Percentiles rank a stretch among this genome's conserved stretches.
Conservation (phyloP, 2,888 invertebrate genomes). For the Emmelina monodactyla region DNA sequence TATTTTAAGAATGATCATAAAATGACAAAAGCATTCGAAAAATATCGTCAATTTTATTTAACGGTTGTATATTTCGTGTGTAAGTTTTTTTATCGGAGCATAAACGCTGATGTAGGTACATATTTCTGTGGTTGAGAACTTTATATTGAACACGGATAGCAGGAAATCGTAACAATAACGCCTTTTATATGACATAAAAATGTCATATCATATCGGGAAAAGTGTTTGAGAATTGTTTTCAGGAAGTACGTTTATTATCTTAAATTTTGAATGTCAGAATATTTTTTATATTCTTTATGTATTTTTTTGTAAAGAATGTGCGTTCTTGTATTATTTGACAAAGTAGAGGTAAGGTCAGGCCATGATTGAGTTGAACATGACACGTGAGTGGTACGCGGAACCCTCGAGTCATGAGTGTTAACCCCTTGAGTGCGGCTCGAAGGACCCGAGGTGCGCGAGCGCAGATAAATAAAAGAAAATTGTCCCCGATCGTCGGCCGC, state of each 20-base stretch:
- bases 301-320: too few species aligned
- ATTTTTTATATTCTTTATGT: too few species aligned
- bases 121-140: background rate
- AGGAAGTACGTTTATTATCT: too few species aligned
- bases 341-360: too few species aligned
- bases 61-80: slow-evolving; percentile 23
- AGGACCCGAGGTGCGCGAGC: slow-evolving; percentile 32
- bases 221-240: too few species aligned
- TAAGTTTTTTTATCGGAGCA: slow-evolving; percentile 17
- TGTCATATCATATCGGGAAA: too few species aligned
- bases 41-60: slow-evolving; percentile 26
- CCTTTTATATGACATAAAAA: too few species aligned
- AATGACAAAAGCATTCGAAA: slow-evolving; percentile 26
- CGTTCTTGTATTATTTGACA: too few species aligned
- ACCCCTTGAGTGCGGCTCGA: slow-evolving; percentile 8
- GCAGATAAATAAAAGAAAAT: slow-evolving; percentile 55
- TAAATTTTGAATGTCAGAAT: too few species aligned
- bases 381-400: slow-evolving; percentile 1
- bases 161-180: background rate
- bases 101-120: slow-evolving; percentile 9
- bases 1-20: slow-evolving; percentile 30
- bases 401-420: slow-evolving; percentile 14
- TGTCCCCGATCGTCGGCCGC: slow-evolving; percentile 41
- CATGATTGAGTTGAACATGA: slow-evolving; percentile 1
- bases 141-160: background rate